Percentiles rank a stretch among this genome's conserved stretches.
Evolutionary conservation across 2,797 vertebrate species (phyloP).

Genomic region (Eospalax fontanierii): DNA sequence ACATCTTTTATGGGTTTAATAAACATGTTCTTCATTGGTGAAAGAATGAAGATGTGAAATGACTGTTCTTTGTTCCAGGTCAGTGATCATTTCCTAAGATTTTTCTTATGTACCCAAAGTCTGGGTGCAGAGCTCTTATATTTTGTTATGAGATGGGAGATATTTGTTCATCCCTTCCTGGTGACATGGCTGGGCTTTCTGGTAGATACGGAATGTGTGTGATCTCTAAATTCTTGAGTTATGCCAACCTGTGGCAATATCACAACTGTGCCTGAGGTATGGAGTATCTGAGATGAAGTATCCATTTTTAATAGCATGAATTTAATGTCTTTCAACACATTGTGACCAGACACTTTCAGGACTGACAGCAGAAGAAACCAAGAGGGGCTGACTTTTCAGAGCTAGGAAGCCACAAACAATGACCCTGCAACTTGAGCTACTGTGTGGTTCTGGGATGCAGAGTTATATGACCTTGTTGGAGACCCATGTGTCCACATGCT

Average conservation of each 20-base stretch:
- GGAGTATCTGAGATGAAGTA: neutral
- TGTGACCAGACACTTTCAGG: conserved; percentile 47
- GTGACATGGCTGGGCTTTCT: neutral
- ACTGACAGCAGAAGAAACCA: neutral
- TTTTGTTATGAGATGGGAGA: neutral
- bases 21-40: neutral
- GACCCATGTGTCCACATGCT: neutral
- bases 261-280: neutral
- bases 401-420: neutral
- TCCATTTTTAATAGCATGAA: neutral
- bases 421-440: conserved; percentile 64
- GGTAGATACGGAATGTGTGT: neutral
- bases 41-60: neutral
- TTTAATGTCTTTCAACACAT: conserved; percentile 68
- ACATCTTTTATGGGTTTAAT: neutral
- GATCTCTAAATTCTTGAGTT: neutral
- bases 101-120: neutral
- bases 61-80: neutral
- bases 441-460: fast-evolving
- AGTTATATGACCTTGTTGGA: conserved; percentile 20
- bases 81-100: neutral
- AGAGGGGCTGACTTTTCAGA: conserved; percentile 47
- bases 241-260: no score
- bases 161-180: neutral
- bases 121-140: neutral